phyloP scores from a whole-genome alignment of 2,113 vertebrate genomes.

The Lontra canadensis region DNA sequence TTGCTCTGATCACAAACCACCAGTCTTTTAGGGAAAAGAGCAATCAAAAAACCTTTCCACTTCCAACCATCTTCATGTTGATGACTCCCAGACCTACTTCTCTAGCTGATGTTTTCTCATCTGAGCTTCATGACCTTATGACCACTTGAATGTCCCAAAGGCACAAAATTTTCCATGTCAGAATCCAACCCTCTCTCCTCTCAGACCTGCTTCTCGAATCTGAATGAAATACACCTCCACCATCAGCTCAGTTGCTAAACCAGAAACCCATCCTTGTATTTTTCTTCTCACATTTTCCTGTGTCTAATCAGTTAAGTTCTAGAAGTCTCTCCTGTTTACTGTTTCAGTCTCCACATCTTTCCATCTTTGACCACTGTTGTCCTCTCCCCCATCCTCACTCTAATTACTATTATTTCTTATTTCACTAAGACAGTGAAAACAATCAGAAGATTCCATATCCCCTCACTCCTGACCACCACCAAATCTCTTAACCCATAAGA shows the following conservation, averaged over 20 bases:
- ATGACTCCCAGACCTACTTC: background rate
- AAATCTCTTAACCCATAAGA: background rate
- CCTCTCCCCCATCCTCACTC: background rate
- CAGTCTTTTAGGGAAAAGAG: background rate
- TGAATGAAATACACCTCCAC: background rate
- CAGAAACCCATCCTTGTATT: background rate
- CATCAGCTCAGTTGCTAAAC: background rate
- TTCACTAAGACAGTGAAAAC: constrained; percentile 15
- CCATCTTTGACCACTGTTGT: background rate
- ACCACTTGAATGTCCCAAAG: background rate
- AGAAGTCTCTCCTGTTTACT: background rate
- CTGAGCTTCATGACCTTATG: background rate
- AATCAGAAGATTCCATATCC: background rate
- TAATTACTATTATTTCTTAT: background rate
- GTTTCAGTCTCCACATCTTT: background rate
- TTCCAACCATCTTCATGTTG: background rate
- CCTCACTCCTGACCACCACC: background rate
- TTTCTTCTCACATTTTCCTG: background rate
- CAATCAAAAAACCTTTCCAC: background rate
- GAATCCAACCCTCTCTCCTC: background rate
- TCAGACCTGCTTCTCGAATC: background rate
- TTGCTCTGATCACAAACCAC: background rate
- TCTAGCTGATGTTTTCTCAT: background rate
- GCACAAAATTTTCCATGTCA: background rate
- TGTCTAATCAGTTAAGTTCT: background rate